Conservation (phyloP, 2,113 vertebrate genomes). For the Andinoacara biseriatus region DNA sequence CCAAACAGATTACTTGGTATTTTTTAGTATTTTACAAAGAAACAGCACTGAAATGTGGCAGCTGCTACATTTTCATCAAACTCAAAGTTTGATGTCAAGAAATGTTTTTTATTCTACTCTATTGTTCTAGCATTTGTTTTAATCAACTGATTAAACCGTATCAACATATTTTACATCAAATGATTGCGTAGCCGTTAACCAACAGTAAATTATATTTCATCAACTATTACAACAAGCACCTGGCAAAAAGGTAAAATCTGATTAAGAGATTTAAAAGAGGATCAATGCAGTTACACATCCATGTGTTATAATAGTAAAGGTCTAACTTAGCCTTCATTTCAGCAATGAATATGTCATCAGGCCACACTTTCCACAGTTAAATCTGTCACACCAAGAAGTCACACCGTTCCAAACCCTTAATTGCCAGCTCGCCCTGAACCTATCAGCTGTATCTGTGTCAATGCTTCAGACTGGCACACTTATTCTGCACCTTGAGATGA, state of each 20-base stretch:
- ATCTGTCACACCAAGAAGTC: not conserved
- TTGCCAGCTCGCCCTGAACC: not conserved
- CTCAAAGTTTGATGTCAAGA: too few relatives aligned
- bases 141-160: not conserved
- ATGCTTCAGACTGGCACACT: not conserved
- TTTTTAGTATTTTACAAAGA: too few relatives aligned
- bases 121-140: not conserved
- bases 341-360: not conserved
- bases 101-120: not conserved
- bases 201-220: not conserved
- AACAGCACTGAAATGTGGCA: too few relatives aligned
- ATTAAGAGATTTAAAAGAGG: not conserved
- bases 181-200: not conserved
- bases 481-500: not conserved
- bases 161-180: not conserved
- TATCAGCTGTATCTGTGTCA: not conserved
- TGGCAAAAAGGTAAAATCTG: not conserved
- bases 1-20: too few relatives aligned
- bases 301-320: not conserved
- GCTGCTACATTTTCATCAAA: too few relatives aligned
- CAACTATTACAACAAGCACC: not conserved
- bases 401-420: not conserved
- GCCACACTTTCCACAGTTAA: not conserved
- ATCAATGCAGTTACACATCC: not conserved
- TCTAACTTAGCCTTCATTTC: not conserved